Percentiles rank a stretch among this genome's conserved stretches.
Conservation (phyloP, 2,797 vertebrate genomes). For the Euthynnus affinis region DNA sequence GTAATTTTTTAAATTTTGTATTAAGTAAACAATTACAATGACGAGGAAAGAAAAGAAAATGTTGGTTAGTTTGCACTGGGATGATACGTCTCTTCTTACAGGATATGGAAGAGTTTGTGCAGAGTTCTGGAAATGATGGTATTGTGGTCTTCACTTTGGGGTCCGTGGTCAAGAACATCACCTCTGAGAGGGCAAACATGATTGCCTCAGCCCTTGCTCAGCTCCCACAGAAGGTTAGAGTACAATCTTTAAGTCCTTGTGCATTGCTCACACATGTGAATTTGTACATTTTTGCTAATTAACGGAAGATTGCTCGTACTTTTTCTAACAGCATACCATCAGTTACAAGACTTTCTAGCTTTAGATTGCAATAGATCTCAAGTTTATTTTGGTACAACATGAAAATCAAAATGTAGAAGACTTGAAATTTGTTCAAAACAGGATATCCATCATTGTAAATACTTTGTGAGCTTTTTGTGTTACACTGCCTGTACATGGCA, state of each 20-base stretch:
- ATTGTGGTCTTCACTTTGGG: conserved; percentile 92
- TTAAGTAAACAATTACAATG: neutral
- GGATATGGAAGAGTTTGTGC: conserved; percentile 94
- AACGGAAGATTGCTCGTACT: no score
- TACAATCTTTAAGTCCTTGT: neutral
- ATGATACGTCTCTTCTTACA: conserved; percentile 60
- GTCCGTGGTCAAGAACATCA: conserved; percentile 89
- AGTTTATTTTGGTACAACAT: no score
- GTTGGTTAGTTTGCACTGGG: neutral
- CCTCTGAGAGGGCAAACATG: conserved; percentile 85
- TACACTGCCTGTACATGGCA: no score
- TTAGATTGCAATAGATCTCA: no score
- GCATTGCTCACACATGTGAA: neutral
- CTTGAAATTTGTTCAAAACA: no score
- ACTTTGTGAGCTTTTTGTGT: no score
- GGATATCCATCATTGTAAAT: no score
- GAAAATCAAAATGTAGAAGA: no score
- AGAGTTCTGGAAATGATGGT: conserved; percentile 92
- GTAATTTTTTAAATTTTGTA: neutral
- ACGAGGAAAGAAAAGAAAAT: neutral
- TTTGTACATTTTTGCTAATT: no score
- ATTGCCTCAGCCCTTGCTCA: conserved; percentile 91
- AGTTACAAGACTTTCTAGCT: neutral
- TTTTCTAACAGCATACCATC: neutral
- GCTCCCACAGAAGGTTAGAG: conserved; percentile 92